Base-by-base conservation (phyloP, 1,140 invertebrate genomes). In the Probaryconus sp. region DNA sequence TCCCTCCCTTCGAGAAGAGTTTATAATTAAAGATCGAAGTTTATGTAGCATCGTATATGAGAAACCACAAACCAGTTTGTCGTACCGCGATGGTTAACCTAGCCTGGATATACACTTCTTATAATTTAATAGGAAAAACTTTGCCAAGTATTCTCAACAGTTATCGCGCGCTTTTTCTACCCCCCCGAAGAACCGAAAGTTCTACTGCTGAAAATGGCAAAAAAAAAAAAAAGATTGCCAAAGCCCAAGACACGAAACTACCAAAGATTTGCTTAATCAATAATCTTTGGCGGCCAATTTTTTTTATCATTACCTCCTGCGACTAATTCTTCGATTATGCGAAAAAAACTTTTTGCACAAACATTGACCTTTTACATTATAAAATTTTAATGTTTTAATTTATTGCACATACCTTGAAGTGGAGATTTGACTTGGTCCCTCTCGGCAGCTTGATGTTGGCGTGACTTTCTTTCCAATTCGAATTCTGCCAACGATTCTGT, bases 401-500 rank as follows among this genome's bases (percentile, higher is more conserved):
- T 55, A 20, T 28, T 11, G 26, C 78, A 78, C 92, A 89, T 79
- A 95, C 89, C 94, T 84, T 94, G 94, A 68, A 95, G 89, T 18
- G 93, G 93, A 81, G 93, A 93, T 87, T 96, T 95, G 26, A 95
- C 93, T 77, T 88, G 86, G 81, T 95, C 94, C 71, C 93, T 90
- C 81, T 95, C 94, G 77, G 91, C 88, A 31, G 92, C 90, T 74
- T 89, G 89, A 68, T 94, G 93, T 79, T 94, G 93, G 56, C 94
- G 91, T 26, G 92, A 91, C 85, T 95, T 95, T 86, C 94, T 90
- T 81, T 96, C 94, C 89, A 94, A 90, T 87, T 95, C 94, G 75
- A 95, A 89, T 85, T 95, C 94, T 83, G 93, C 93, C 78, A 96
- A 88, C 33, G 93, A 93, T 89, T 95, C 94, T 95, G 89, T 73